These are phyloP conservation scores for Mobula birostris DNA, from an alignment of 2,113 vertebrate species.

Conservation along the genomic window DNA sequence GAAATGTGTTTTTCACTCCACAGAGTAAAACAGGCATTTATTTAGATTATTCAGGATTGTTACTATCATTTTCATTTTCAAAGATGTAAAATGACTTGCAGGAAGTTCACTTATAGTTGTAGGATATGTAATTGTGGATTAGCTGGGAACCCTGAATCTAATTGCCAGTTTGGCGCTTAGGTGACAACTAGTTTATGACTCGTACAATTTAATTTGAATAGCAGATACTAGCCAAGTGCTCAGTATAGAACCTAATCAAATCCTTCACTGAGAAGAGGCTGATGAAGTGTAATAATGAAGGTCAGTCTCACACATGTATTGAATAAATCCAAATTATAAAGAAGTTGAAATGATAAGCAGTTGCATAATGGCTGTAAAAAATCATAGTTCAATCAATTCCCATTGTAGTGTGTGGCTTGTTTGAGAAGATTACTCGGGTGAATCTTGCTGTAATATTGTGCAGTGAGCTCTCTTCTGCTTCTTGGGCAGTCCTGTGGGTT, in stretches of 20 bases:
- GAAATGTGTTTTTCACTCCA: background rate
- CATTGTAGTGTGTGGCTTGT: background rate
- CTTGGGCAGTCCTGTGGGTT: too few species aligned
- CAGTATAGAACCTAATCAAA: background rate
- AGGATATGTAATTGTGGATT: slow-evolving; percentile 6
- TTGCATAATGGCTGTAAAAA: background rate
- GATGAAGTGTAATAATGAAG: background rate
- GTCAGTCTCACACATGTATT: background rate
- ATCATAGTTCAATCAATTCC: background rate
- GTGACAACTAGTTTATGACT: slow-evolving; percentile 19
- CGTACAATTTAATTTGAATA: slow-evolving; percentile 28
- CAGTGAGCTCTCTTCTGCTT: background rate
- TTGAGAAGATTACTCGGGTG: background rate
- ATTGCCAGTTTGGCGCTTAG: background rate
- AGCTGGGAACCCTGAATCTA: background rate
- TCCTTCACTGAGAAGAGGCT: background rate
- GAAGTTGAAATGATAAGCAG: slow-evolving; percentile 14
- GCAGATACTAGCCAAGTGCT: background rate
- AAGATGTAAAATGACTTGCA: background rate
- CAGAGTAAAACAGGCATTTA: background rate
- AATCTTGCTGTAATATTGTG: background rate
- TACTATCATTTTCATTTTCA: background rate
- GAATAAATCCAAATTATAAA: background rate
- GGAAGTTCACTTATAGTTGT: background rate
- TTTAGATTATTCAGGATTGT: background rate